Percentiles rank a stretch among this genome's conserved stretches.
Evolutionary conservation across 2,113 vertebrate species (phyloP).

Genomic region (Romanogobio albipinnatus): DNA sequence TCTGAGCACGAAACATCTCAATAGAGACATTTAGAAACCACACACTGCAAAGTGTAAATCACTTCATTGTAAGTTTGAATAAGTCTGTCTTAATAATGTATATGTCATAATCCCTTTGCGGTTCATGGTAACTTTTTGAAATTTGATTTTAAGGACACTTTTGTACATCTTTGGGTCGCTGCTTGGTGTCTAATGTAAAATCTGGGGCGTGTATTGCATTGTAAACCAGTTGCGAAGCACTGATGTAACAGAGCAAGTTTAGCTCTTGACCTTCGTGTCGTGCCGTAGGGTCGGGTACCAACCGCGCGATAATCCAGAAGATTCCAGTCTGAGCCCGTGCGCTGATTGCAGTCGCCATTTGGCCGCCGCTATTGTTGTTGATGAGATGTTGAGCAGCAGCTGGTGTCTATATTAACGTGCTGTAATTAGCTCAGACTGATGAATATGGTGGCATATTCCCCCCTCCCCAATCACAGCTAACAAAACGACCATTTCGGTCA

Average conservation of each 20-base stretch:
- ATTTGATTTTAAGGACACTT: not conserved
- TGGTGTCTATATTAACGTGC: slow-evolving; percentile 66
- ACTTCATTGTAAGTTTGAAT: not conserved
- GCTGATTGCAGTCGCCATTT: not conserved
- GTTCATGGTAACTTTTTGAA: not conserved
- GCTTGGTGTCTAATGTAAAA: not conserved
- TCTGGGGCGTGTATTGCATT: not conserved
- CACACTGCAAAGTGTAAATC: not conserved
- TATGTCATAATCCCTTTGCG: not conserved
- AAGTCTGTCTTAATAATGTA: not conserved
- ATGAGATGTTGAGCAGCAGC: slow-evolving; percentile 67
- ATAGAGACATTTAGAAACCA: not conserved
- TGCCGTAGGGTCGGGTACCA: not conserved
- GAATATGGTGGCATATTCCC: slow-evolving; percentile 46
- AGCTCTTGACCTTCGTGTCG: slow-evolving; percentile 5
- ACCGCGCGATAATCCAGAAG: not conserved
- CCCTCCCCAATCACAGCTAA: slow-evolving; percentile 58
- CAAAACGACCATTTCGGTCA: slow-evolving; percentile 7
- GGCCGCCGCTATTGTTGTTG: slow-evolving; percentile 52
- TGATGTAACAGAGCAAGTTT: not conserved
- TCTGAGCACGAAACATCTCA: not conserved
- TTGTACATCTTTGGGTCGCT: not conserved
- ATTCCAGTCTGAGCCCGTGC: not conserved
- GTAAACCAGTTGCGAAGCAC: not conserved
- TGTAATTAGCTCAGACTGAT: slow-evolving; percentile 69